Evolutionary conservation across 2,888 invertebrate genomes (phyloP).

Genomic region (Hydraecia micacea): DNA sequence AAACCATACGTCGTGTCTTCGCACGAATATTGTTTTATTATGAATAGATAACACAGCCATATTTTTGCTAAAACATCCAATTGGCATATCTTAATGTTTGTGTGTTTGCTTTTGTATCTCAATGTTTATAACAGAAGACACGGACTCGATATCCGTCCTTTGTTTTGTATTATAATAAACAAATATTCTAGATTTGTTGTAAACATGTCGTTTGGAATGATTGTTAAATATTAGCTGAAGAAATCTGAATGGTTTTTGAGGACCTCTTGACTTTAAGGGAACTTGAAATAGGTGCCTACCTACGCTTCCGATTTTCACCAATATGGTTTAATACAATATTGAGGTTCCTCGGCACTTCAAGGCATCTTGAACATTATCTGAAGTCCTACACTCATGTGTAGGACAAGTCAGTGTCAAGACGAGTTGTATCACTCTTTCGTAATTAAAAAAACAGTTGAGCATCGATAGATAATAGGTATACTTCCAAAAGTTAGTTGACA

Average conservation of each 20-base stretch:
- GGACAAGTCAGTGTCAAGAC: background rate
- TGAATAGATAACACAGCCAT: slow-evolving; percentile 59
- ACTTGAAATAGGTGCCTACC: background rate
- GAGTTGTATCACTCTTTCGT: background rate
- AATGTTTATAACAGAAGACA: slow-evolving; percentile 58
- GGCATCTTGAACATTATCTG: background rate
- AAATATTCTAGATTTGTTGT: slow-evolving; percentile 34
- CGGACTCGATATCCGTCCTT: slow-evolving; percentile 49
- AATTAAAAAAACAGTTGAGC: background rate
- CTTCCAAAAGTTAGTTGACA: too few relatives aligned
- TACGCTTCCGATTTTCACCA: background rate
- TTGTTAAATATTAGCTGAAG: background rate
- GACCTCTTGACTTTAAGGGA: slow-evolving; percentile 10
- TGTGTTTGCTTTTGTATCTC: slow-evolving; percentile 55
- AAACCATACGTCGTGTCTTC: slow-evolving; percentile 32
- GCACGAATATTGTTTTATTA: slow-evolving; percentile 34
- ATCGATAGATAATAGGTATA: background rate
- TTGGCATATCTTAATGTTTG: slow-evolving; percentile 44
- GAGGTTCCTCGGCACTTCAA: background rate
- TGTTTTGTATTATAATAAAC: slow-evolving; percentile 40
- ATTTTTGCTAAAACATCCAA: slow-evolving; percentile 61
- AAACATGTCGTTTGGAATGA: slow-evolving; percentile 33
- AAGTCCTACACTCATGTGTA: background rate
- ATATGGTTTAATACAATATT: background rate
- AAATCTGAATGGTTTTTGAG: slow-evolving; percentile 14